phyloP scores from a whole-genome alignment of 2,888 invertebrate genomes.

The Nymphalis polychloros region DNA sequence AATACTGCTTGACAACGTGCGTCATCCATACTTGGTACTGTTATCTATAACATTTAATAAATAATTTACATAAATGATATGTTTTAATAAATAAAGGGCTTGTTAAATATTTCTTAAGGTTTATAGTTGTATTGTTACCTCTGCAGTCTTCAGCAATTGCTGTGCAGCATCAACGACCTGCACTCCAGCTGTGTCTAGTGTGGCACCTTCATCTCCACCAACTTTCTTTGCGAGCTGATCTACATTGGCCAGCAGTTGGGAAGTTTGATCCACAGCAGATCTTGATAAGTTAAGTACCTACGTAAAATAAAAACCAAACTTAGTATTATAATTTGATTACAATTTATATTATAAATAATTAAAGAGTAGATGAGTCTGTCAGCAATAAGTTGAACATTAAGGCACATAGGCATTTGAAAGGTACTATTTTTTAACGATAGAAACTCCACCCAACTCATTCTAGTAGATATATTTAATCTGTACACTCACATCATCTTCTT shows the following conservation, averaged over 20 bases:
- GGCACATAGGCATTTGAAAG: too few species aligned
- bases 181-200: conserved; percentile 33
- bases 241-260: conserved; percentile 42
- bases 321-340: too few species aligned
- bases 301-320: too few species aligned
- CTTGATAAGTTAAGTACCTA: conserved; percentile 32
- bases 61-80: not conserved
- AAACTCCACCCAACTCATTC: too few species aligned
- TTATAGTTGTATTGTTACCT: conserved; percentile 38
- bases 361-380: too few species aligned
- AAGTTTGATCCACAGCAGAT: conserved; percentile 43
- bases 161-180: conserved; percentile 44
- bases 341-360: too few species aligned
- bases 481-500: conserved; percentile 39
- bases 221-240: conserved; percentile 41
- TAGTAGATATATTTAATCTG: not conserved
- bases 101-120: not conserved
- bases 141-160: conserved; percentile 43
- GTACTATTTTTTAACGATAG: too few species aligned
- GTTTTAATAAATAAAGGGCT: not conserved
- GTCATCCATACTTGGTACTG: conserved; percentile 55
- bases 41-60: conserved; percentile 18
- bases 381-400: too few species aligned
- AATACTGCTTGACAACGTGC: conserved; percentile 61
- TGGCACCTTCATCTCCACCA: conserved; percentile 24